These are phyloP conservation scores for Triplophysa bombifrons DNA, from an alignment of 2,797 vertebrate genomes.

Conservation along the genomic window DNA sequence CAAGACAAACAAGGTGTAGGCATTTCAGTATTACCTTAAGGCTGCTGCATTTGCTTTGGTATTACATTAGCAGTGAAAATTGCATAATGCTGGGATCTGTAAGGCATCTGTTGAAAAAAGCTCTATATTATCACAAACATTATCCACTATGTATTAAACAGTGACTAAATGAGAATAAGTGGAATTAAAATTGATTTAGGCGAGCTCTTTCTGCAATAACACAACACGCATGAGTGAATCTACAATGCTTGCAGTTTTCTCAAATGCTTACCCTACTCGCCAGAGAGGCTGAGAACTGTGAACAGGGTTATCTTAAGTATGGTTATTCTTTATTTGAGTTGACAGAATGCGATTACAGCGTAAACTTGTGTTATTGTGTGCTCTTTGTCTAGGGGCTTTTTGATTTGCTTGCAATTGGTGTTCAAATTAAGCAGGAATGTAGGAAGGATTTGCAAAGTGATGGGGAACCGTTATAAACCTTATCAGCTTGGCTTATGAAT, in stretches of 20 bases:
- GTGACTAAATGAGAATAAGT: background rate
- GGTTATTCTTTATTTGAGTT: slow-evolving; percentile 48
- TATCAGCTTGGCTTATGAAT: background rate
- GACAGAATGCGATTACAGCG: slow-evolving; percentile 46
- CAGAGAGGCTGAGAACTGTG: slow-evolving; percentile 33
- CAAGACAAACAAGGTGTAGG: background rate
- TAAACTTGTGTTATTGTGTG: slow-evolving; percentile 26
- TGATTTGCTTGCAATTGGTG: slow-evolving; percentile 47
- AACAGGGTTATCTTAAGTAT: slow-evolving; percentile 46
- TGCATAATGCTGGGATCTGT: background rate
- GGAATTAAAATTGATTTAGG: slow-evolving; percentile 12
- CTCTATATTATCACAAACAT: background rate
- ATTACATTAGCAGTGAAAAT: background rate
- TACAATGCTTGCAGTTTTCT: slow-evolving; percentile 45
- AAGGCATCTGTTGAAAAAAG: background rate
- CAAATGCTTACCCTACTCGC: slow-evolving; percentile 6
- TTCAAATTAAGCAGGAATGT: slow-evolving; percentile 12
- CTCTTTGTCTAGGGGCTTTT: slow-evolving; percentile 23
- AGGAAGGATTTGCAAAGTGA: background rate
- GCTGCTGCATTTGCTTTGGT: background rate
- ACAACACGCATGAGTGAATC: slow-evolving; percentile 44
- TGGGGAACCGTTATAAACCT: background rate
- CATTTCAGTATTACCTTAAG: background rate
- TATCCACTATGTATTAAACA: background rate
- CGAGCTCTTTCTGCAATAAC: slow-evolving; percentile 36